Base-by-base conservation (phyloP, 2,113 vertebrate species). In the Sturnus vulgaris region DNA sequence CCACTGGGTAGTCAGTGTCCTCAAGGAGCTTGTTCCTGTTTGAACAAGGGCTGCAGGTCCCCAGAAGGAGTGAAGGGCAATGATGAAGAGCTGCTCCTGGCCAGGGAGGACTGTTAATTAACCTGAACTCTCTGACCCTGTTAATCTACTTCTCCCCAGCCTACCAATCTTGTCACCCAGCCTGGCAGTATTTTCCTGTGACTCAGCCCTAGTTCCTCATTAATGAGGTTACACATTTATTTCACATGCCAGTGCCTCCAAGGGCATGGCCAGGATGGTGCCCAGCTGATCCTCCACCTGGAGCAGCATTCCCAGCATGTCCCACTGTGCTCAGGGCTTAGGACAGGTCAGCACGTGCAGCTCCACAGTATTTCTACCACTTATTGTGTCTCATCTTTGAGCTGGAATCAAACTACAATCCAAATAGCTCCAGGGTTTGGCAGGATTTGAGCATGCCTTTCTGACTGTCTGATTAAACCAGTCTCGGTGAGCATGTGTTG, bases 141-240 rank as follows among this genome's bases (percentile, higher is more conserved):
- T 7, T 73, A 14, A 85, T 53, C 37, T 52, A 49, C 53, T 57
- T 79, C 57, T 80, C 57, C 11, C 23, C 60, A 79, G 37, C 69
- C 65, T 55, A 31, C 52, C 27, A 0, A 0, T 57, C 52, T 53
- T n/a, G 56, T 92, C 86, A 86, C 68, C 37, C 63, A n/a, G 49
- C 1, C 0, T 3, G 16, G 49, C 55, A 6, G 52, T 76, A 2
- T 72, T 84, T 95, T 96, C 94, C 94, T 94, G 89, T 96, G 91
- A 97, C 93, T 96, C 95, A 96, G 61, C 69, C 28, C 88, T 46
- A 70, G 73, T 84, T 97, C 94, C 96, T 95, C 92, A 75, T 97
- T 91, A 94, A 79, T 14, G 3, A 40, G 56, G 56, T 95, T 86
- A 84, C 86, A 46, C 69, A 72, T 84, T 81, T 28, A 75, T 86